Conservation (phyloP, 2,888 invertebrate genomes). For the Rotaria sp. region DNA sequence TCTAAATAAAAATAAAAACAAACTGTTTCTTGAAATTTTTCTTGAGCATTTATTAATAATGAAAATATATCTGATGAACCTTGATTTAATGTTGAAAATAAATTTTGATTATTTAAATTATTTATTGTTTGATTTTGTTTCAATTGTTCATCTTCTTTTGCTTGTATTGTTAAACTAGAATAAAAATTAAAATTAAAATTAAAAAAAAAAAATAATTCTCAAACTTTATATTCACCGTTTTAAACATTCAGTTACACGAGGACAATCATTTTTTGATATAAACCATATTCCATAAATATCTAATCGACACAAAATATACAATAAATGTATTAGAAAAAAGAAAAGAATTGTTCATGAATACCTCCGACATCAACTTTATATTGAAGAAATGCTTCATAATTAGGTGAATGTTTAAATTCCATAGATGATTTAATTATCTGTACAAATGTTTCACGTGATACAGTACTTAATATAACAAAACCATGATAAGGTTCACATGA, state of each 20-base stretch:
- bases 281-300: conserved; percentile 40
- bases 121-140: neutral
- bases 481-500: conserved; percentile 16
- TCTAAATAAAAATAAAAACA: neutral
- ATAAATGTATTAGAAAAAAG: neutral
- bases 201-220: neutral
- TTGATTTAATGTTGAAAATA: neutral
- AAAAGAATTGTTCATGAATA: neutral
- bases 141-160: neutral
- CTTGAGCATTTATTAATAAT: neutral
- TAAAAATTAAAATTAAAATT: neutral
- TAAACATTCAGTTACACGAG: conserved; percentile 27
- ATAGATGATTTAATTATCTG: neutral
- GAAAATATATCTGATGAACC: neutral
- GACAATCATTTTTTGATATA: conserved; percentile 39
- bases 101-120: neutral
- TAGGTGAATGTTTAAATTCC: conserved; percentile 14
- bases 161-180: neutral
- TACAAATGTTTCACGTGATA: conserved; percentile 9
- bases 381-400: conserved; percentile 3
- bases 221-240: neutral
- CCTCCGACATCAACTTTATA: conserved; percentile 19
- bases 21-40: conserved; percentile 20
- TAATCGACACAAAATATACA: neutral
- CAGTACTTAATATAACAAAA: conserved; percentile 19